Evolutionary conservation across 2,113 vertebrate genomes (phyloP).

Genomic region (Sitta europaea): DNA sequence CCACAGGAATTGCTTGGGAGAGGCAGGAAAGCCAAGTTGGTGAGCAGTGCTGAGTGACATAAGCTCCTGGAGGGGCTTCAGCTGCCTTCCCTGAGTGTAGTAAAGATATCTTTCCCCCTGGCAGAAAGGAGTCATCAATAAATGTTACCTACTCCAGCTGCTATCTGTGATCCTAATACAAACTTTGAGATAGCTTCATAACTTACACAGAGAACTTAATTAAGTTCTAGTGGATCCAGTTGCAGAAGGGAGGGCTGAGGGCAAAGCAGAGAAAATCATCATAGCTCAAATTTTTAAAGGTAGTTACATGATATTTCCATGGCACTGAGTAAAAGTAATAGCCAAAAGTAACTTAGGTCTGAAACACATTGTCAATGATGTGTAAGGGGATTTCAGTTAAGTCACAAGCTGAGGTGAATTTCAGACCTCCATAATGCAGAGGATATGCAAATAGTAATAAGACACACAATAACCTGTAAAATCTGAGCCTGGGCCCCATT

Average conservation of each 20-base stretch:
- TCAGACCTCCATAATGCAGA: neutral
- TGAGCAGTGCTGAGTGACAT: neutral
- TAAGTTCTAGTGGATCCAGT: neutral
- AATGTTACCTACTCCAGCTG: neutral
- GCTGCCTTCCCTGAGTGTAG: neutral
- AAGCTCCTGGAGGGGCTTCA: neutral
- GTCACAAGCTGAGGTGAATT: neutral
- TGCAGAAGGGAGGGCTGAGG: neutral
- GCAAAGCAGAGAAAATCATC: neutral
- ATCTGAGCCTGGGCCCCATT: neutral
- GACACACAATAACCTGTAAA: neutral
- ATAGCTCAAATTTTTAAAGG: neutral
- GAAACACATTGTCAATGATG: neutral
- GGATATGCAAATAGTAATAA: neutral
- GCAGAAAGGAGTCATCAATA: neutral
- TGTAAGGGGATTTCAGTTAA: neutral
- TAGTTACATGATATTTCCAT: neutral
- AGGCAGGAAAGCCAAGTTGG: neutral
- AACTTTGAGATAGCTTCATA: neutral
- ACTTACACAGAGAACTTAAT: neutral
- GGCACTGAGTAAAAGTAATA: neutral
- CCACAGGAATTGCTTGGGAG: neutral
- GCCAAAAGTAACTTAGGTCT: neutral
- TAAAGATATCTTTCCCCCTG: slow-evolving; percentile 2
- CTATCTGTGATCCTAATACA: neutral